phyloP scores from a whole-genome alignment of 2,113 vertebrate genomes.

The Sinocyclocheilus rhinocerous region DNA sequence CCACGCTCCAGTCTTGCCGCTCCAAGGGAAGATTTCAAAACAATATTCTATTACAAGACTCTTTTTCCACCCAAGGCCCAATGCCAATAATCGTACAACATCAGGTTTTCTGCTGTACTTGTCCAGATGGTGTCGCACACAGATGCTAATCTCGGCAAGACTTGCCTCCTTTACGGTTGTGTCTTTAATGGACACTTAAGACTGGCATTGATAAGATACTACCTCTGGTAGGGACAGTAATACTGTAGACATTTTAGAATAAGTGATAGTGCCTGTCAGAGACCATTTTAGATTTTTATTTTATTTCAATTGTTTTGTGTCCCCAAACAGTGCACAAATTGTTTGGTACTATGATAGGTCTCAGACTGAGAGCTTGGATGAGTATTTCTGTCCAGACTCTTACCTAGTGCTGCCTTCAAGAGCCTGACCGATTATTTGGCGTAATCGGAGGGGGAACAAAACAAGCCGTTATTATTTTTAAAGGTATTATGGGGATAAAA shows the following conservation, averaged over 20 bases:
- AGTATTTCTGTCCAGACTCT: constrained; percentile 32
- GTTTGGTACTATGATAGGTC: constrained; percentile 53
- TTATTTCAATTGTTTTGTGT: constrained; percentile 47
- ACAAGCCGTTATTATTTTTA: neutral
- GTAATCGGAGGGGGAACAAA: neutral
- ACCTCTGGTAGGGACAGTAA: constrained; percentile 62
- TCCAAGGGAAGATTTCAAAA: constrained; percentile 53
- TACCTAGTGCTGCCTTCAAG: constrained; percentile 50
- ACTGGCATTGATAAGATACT: constrained; percentile 55
- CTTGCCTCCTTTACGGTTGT: constrained; percentile 68
- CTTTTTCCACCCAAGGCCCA: constrained; percentile 48
- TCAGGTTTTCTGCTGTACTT: constrained; percentile 62
- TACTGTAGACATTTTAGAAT: constrained; percentile 60
- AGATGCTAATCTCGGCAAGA: constrained; percentile 64
- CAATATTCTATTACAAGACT: constrained; percentile 52
- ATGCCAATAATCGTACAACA: constrained; percentile 73
- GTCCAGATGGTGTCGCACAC: constrained; percentile 61
- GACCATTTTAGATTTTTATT: constrained; percentile 55
- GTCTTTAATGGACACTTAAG: constrained; percentile 66
- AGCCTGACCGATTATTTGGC: constrained; percentile 55
- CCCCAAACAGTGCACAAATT: constrained; percentile 53
- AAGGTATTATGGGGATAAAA: constrained; percentile 10
- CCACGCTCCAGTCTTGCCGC: constrained; percentile 28
- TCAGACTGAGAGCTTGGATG: constrained; percentile 47
- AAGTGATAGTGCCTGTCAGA: constrained; percentile 61